Base-by-base conservation (phyloP, 2,888 invertebrate species). In the Pseudeuparius sepicola region DNA sequence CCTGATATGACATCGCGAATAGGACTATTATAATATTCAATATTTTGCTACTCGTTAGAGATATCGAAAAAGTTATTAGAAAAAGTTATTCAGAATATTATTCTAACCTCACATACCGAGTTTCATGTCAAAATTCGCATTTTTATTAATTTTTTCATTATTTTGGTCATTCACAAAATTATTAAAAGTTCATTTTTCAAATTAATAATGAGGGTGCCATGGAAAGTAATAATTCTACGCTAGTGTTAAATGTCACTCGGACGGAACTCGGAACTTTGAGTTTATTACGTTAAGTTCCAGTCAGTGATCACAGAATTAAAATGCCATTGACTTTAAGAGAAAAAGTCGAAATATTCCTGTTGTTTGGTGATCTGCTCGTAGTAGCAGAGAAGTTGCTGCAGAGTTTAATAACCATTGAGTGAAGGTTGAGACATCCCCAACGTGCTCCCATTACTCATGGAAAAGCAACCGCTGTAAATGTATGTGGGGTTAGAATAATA, bases 111-210 rank as follows among this genome's bases (percentile, higher is more conserved):
- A n/a, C n/a, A n/a, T n/a, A n/a, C n/a, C n/a, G n/a, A n/a, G n/a
- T n/a, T n/a, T n/a, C n/a, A n/a, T n/a, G n/a, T n/a, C n/a, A n/a
- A n/a, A n/a, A n/a, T n/a, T n/a, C n/a, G n/a, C n/a, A n/a, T n/a
- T n/a, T n/a, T n/a, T n/a, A n/a, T n/a, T n/a, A n/a, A n/a, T n/a
- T n/a, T n/a, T n/a, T n/a, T n/a, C n/a, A n/a, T n/a, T n/a, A n/a
- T n/a, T n/a, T n/a, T n/a, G n/a, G n/a, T n/a, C n/a, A n/a, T n/a
- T n/a, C n/a, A n/a, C n/a, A n/a, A 20, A 20, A 20, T 20, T 20
- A 20, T 20, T 20, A 20, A n/a, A 20, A 20, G 20, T 20, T 20
- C n/a, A 20, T 20, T 20, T 20, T 20, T 20, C n/a, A 20, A 20
- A 7, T 20, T 20, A 20, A 20, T 20, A 20, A 20, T 20, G n/a